Evolutionary conservation across 2,113 vertebrate genomes (phyloP).

Genomic region (Naja naja): DNA sequence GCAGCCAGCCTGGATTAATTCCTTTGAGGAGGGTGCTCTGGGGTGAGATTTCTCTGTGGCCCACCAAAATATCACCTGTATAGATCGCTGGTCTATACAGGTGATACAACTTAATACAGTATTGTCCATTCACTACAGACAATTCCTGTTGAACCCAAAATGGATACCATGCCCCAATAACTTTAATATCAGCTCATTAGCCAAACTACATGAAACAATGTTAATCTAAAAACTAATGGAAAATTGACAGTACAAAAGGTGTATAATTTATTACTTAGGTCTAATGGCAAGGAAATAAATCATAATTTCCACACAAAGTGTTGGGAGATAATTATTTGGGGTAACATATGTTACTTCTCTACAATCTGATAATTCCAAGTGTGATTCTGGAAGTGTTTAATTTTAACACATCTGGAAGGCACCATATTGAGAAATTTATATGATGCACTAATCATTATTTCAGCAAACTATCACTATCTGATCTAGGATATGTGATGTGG

Average conservation of each 20-base stretch:
- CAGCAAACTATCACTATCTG: neutral
- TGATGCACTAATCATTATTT: neutral
- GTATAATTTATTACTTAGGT: neutral
- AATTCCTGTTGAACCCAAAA: slow-evolving; percentile 37
- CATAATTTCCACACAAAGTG: neutral
- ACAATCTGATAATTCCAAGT: neutral
- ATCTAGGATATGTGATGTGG: neutral
- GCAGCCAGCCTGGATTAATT: too few species aligned
- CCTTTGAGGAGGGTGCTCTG: too few species aligned
- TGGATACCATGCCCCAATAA: slow-evolving; percentile 34
- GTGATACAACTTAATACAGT: slow-evolving; percentile 52
- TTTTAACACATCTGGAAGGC: neutral
- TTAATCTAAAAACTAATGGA: neutral
- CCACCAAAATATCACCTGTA: too few species aligned
- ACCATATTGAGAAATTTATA: neutral
- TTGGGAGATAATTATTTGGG: neutral
- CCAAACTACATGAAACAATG: neutral
- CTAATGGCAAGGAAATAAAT: neutral
- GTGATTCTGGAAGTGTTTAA: neutral
- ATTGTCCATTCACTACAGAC: slow-evolving; percentile 23
- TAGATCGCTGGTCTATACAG: slow-evolving; percentile 8
- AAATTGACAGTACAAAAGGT: neutral
- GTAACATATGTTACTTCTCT: neutral
- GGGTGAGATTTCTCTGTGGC: too few species aligned
- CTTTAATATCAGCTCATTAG: neutral